Evolutionary conservation across 2,113 vertebrate species (phyloP).

Genomic region (Oryzias celebensis): DNA sequence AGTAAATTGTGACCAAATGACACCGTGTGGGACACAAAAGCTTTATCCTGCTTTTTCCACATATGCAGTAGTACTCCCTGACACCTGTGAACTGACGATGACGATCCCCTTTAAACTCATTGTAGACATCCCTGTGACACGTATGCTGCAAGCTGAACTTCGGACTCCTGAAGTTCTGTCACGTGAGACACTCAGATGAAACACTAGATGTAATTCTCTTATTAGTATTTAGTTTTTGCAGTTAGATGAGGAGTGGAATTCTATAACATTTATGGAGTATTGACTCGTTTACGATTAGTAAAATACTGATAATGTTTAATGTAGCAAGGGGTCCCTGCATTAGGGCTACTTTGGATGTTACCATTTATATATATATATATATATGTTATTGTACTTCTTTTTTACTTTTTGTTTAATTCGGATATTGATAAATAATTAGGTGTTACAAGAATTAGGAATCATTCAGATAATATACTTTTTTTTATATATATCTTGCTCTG

Average conservation of each 20-base stretch:
- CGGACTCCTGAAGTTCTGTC: background rate
- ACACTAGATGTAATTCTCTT: background rate
- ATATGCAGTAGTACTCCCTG: slow-evolving; percentile 19
- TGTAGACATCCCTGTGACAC: slow-evolving; percentile 22
- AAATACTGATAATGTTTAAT: slow-evolving; percentile 3
- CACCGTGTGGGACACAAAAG: slow-evolving; percentile 20
- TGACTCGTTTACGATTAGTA: slow-evolving; percentile 4
- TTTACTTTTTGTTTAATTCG: background rate
- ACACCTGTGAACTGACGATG: slow-evolving; percentile 18
- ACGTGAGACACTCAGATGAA: slow-evolving; percentile 11
- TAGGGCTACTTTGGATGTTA: slow-evolving; percentile 13
- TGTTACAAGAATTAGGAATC: background rate
- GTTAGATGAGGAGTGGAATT: slow-evolving; percentile 17
- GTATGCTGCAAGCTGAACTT: slow-evolving; percentile 34
- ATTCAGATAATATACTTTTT: slow-evolving; percentile 7
- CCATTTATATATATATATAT: slow-evolving; percentile 8
- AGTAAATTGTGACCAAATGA: slow-evolving; percentile 18
- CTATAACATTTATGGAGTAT: slow-evolving; percentile 4
- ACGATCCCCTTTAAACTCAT: slow-evolving; percentile 41
- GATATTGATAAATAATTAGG: background rate
- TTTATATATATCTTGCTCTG: slow-evolving; percentile 19
- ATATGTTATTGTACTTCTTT: slow-evolving; percentile 22
- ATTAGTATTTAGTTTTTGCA: slow-evolving; percentile 20
- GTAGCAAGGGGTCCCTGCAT: slow-evolving; percentile 22
- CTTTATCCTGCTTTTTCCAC: slow-evolving; percentile 15